These are phyloP conservation scores for Opisthograptis luteolata DNA, from an alignment of 2,888 invertebrate genomes.

Conservation along the genomic window DNA sequence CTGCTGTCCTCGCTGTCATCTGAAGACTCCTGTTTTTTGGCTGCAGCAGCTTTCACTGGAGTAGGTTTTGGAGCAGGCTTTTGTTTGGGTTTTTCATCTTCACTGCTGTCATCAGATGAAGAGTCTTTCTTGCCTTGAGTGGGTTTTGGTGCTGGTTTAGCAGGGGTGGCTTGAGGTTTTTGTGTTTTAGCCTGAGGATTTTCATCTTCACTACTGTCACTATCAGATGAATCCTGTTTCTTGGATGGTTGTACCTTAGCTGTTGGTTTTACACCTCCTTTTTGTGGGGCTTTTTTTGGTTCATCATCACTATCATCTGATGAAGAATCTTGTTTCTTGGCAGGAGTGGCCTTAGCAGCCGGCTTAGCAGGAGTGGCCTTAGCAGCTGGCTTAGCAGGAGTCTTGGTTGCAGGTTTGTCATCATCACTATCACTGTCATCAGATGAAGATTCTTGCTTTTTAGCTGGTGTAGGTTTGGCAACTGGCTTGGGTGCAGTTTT, in stretches of 20 bases:
- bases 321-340: conserved; percentile 55
- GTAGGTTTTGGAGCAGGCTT: conserved; percentile 27
- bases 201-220: conserved; percentile 48
- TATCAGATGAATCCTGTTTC: conserved; percentile 42
- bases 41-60: conserved; percentile 39
- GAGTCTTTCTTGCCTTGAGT: conserved; percentile 48
- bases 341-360: conserved; percentile 28
- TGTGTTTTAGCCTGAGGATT: conserved; percentile 37
- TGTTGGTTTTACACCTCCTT: conserved; percentile 28
- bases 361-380: conserved; percentile 27
- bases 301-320: conserved; percentile 57
- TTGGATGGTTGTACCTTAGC: conserved; percentile 37
- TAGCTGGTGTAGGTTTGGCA: conserved; percentile 40
- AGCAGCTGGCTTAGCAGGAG: conserved; percentile 34
- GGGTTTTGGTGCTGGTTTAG: conserved; percentile 30
- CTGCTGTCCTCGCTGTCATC: conserved; percentile 64
- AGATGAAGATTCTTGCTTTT: conserved; percentile 59
- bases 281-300: conserved; percentile 37
- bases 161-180: conserved; percentile 20
- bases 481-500: conserved; percentile 30
- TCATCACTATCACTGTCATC: conserved; percentile 36
- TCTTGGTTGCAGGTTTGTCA: conserved; percentile 39
- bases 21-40: conserved; percentile 60
- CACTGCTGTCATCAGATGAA: conserved; percentile 65
- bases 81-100: conserved; percentile 47